Base-by-base conservation (phyloP, 1,140 invertebrate genomes). In the Linepithema humile region DNA sequence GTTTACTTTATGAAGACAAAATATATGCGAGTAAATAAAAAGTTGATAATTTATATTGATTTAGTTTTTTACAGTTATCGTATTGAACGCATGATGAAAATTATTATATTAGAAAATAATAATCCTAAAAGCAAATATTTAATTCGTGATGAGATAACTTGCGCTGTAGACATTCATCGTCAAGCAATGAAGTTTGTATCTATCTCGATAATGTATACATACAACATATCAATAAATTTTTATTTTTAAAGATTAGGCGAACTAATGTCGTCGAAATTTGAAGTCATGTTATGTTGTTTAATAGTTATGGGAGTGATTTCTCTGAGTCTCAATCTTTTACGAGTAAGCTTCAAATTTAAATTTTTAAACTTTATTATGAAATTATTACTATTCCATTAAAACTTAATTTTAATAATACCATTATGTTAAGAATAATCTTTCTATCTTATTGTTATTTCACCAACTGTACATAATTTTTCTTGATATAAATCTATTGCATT, bases 31-130 rank as follows among this genome's bases (percentile, higher is more conserved):
- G n/a, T n/a, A n/a, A n/a, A n/a, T n/a, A n/a, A n/a, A n/a, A n/a
- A n/a, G n/a, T n/a, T n/a, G n/a, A n/a, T n/a, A n/a, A n/a, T n/a
- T n/a, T n/a, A n/a, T n/a, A n/a, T n/a, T n/a, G n/a, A n/a, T n/a
- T n/a, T n/a, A n/a, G n/a, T 50, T 50, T 48, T 69, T 80, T 80
- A 17, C 17, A 80, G 65, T 3, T 69, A 80, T 10, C 77, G 77
- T 70, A 70, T 70, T 4, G 35, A 80, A 15, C 23, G 23, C 3
- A 38, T 32, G 53, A 57, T 80, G 9, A 29, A 9, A 12, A 9
- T 38, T 3, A 9, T 32, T 0, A 67, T 67, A 10, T 15, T 26
- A 43, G 32, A 35, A 35, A 48, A 70, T 20, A 32, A 53, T 57
- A 72, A 9, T 10, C 2, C 12, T 2, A 64, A 20, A 64, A 48